Base-by-base conservation (phyloP, 2,113 vertebrate species). In the Albula glossodonta region DNA sequence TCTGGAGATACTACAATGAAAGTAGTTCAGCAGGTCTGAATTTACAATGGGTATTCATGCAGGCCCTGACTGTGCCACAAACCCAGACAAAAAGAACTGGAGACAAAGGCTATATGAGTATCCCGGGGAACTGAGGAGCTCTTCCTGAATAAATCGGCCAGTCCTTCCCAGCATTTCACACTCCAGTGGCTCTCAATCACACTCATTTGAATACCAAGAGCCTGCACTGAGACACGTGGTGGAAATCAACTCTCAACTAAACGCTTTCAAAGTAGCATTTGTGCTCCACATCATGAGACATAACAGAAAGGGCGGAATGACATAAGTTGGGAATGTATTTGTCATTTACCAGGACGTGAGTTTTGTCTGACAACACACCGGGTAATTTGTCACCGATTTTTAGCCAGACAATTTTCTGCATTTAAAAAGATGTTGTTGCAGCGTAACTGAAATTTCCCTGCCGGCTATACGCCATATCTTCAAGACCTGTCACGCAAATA, bases 141-240 rank as follows among this genome's bases (percentile, higher is more conserved):
- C 84, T 77, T 89, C 85, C 81, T 49, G 81, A 22, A 86, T 53
- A 89, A 85, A 87, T 50, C 82, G 77, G 79, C 49, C 78, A 83
- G 82, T 88, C 89, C 84, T 74, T 80, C 87, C 88, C 80, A 52
- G 80, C 51, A 74, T 51, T 56, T 51, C 78, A 66, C 82, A 41
- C 57, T 17, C 50, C 41, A 51, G n/a, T n/a, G 77, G 52, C 77
- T 79, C 41, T 49, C 41, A 81, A 4, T 53, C 50, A 6, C 53
- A 13, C 41, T 81, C 52, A 81, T 81, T 85, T 51, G 70, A 57
- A 85, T 66, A 85, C 78, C 31, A 51, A 81, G 66, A 60, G 82
- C 25, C 25, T 41, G 82, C 50, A 25, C 13, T 10, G 19, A 60
- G 22, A 56, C 41, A 81, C 31, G 50, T 22, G 70, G 9, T 53